Conservation (phyloP, 2,888 invertebrate species). For the Ametastegia equiseti region DNA sequence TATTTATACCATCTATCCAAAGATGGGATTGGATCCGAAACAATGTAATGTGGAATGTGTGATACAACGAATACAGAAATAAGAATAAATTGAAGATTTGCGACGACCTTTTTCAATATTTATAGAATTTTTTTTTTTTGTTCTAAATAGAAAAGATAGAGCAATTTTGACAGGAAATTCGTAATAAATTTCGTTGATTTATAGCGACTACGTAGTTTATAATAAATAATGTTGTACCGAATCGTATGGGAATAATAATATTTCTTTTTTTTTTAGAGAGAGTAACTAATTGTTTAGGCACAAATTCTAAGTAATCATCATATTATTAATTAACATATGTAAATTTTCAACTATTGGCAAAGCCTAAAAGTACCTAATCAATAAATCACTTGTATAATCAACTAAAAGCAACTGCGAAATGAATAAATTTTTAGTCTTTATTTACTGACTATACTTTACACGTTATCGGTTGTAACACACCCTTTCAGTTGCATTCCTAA, state of each 20-base stretch:
- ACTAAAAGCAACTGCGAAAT: background rate
- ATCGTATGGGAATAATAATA: too few species aligned
- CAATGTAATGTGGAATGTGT: slow-evolving; percentile 1
- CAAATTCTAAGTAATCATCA: background rate
- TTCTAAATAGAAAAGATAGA: too few species aligned
- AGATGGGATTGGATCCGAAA: background rate
- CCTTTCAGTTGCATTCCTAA: slow-evolving; percentile 63
- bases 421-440: slow-evolving; percentile 5
- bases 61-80: background rate
- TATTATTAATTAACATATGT: background rate
- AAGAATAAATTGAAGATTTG: background rate
- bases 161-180: too few species aligned
- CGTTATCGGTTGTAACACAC: slow-evolving; percentile 58
- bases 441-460: slow-evolving; percentile 5
- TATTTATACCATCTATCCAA: background rate
- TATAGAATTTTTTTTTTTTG: too few species aligned
- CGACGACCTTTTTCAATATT: too few species aligned
- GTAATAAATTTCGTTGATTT: background rate
- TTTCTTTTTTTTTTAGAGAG: too few species aligned
- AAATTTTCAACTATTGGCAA: background rate
- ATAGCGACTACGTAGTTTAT: background rate
- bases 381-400: background rate
- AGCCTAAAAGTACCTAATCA: too few species aligned
- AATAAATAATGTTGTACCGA: too few species aligned
- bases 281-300: too few species aligned